Base-by-base conservation (phyloP, 2,888 invertebrate species). In the Aporophyla lueneburgensis region DNA sequence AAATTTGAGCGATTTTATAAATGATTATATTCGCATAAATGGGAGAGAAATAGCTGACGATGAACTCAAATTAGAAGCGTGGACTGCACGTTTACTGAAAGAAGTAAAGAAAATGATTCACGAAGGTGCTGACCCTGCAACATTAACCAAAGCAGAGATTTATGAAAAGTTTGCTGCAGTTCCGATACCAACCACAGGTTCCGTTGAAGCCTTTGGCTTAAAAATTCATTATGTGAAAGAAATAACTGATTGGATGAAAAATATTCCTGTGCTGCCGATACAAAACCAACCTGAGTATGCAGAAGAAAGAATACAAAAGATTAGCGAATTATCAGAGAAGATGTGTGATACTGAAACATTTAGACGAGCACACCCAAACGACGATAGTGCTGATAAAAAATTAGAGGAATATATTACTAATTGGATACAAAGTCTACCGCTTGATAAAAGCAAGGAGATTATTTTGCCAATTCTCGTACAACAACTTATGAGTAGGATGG, bases 171-270 rank as follows among this genome's bases (percentile, higher is more conserved):
- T 93, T 33, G 80, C 84, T 54, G 67, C 79, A 14, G 84, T 91
- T 21, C 85, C 91, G 7, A 70, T 90, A 51, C 90, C 92, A 54
- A 85, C 78, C 40, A 86, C 91, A 27, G 89, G 92, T 80, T 87
- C 90, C 51, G 82, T 92, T 0, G 83, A 63, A 78, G 88, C 71
- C 91, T 93, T 80, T 86, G 84, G 85, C 19, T 81, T 87, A 46
- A 91, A 94, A 82, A 86, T 94, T 4, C 80, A 86, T 71, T 94
- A 93, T 67, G 90, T 91, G 0, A 91, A 92, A 86, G 93, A 94
- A 87, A 93, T 95, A 80, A 86, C 91, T 43, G 92, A 93, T 46
- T 95, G 94, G 94, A 76, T 95, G 54, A 92, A 92, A 81, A 93
- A 93, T 81, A 86, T 95, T 61, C 93, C 94, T 4, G 75, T 95